A percentile compares a stretch with the other conserved stretches of the same genome.
phyloP scores from a whole-genome alignment of 2,113 vertebrate genomes.

The Paramormyrops kingsleyae region DNA sequence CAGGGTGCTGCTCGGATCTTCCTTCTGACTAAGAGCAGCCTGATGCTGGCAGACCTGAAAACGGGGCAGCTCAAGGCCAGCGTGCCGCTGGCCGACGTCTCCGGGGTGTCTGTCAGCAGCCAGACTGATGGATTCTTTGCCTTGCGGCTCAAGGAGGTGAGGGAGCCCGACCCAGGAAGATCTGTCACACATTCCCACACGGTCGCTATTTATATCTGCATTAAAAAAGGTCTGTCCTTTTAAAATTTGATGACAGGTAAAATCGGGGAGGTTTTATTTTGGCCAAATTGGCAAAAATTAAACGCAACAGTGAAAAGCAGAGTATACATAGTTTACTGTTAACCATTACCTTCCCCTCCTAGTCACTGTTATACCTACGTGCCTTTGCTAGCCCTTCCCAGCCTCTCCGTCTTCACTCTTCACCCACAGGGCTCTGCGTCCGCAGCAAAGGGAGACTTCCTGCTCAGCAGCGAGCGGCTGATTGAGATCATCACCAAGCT shows the following conservation, averaged over 20 bases:
- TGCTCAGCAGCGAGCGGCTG: slow-evolving; percentile 89
- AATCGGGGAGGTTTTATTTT: background rate
- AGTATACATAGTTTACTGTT: background rate
- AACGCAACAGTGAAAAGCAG: no score
- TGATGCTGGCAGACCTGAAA: slow-evolving; percentile 92
- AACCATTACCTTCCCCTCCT: background rate
- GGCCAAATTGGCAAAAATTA: background rate
- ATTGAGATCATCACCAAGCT: slow-evolving; percentile 98
- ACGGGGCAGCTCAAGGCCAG: slow-evolving; percentile 89
- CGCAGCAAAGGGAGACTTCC: slow-evolving; percentile 91
- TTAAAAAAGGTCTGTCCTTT: background rate
- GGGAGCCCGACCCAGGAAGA: background rate
- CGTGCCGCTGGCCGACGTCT: slow-evolving; percentile 81
- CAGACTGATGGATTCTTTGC: slow-evolving; percentile 93
- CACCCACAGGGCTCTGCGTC: slow-evolving; percentile 75
- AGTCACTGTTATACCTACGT: background rate
- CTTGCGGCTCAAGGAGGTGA: slow-evolving; percentile 88
- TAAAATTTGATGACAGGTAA: background rate
- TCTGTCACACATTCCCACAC: background rate
- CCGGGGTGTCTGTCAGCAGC: slow-evolving; percentile 89
- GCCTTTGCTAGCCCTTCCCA: background rate
- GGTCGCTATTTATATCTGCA: background rate
- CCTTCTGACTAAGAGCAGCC: slow-evolving; percentile 86
- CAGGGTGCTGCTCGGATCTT: slow-evolving; percentile 82
- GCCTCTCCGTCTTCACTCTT: slow-evolving; percentile 12